Base-by-base conservation (phyloP, 1,140 invertebrate genomes). In the Leptinotarsa defecta region DNA sequence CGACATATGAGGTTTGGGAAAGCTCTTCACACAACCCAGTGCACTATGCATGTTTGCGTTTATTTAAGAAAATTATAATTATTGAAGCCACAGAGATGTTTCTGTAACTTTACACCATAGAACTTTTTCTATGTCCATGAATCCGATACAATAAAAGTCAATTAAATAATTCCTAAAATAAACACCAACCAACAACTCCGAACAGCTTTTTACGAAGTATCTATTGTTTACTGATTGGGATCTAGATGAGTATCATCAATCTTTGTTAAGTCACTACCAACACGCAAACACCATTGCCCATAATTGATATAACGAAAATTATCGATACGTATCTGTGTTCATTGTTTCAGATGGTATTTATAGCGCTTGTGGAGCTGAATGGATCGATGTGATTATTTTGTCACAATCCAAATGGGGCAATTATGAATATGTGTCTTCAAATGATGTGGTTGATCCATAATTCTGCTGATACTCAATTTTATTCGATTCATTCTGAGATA, bases 231-330 rank as follows among this genome's bases (percentile, higher is more conserved):
- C 52, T 57, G 52, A 57, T 57, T 6, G 52, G n/a, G 52, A 57
- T 57, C 52, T 57, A 5, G 52, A 57, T 57, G 52, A 57, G n/a
- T 8, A 57, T 57, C 52, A 57, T 57, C 52, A 57, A 57, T 57
- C 52, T 57, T 57, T 19, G 52, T 57, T 57, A 57, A 57, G 52
- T 8, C 52, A 57, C n/a, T 19, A 15, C n/a, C 52, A 57, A 57
- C 52, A 57, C 52, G 52, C 52, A 19, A 57, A 57, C 15, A 57
- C 52, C 52, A 57, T 57, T 13, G 52, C 15, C 17, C n/a, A 17
- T 57, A n/a, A 57, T 57, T 57, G 17, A 57, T 57, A 57, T 57
- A 17, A 57, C 52, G 52, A 57, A 57, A 57, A 57, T 57, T 17
- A 57, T 43, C 34, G 34, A 43, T 43, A 43, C 34, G 34, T 43